Conservation (phyloP, 2,797 vertebrate species). For the Rhinophrynus dorsalis region DNA sequence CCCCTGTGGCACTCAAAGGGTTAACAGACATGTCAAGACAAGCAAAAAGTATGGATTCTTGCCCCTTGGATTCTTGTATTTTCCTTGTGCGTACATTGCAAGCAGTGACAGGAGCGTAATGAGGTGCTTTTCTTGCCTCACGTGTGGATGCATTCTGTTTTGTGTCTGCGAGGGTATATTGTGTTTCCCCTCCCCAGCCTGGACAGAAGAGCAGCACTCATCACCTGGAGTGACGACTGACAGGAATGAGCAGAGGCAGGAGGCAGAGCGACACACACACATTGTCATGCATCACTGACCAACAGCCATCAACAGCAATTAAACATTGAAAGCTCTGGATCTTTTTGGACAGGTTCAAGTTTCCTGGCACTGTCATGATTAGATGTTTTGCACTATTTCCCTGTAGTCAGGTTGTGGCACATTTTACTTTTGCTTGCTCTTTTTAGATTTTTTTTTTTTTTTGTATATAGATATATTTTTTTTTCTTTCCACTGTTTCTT, state of each 20-base stretch:
- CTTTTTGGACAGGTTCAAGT: slow-evolving; percentile 81
- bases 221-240: slow-evolving; percentile 83
- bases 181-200: slow-evolving; percentile 27
- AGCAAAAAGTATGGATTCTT: no score
- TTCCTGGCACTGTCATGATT: slow-evolving; percentile 77
- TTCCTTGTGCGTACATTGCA: no score
- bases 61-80: no score
- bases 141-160: no score
- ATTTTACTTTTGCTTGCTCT: slow-evolving; percentile 68
- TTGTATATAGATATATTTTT: neutral
- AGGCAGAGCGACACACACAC: slow-evolving; percentile 62
- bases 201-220: slow-evolving; percentile 58
- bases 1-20: no score
- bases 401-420: slow-evolving; percentile 73
- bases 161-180: slow-evolving; percentile 49
- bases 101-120: no score
- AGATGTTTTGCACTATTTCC: slow-evolving; percentile 74
- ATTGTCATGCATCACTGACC: slow-evolving; percentile 76
- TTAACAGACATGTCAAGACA: no score
- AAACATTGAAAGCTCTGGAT: slow-evolving; percentile 69
- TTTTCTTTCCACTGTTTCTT: neutral
- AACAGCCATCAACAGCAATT: slow-evolving; percentile 81
- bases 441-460: slow-evolving; percentile 50
- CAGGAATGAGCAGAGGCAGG: slow-evolving; percentile 75
- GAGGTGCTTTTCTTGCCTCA: no score